Evolutionary conservation across 2,888 invertebrate genomes (phyloP).

Genomic region (Drosophila nr. medialis): DNA sequence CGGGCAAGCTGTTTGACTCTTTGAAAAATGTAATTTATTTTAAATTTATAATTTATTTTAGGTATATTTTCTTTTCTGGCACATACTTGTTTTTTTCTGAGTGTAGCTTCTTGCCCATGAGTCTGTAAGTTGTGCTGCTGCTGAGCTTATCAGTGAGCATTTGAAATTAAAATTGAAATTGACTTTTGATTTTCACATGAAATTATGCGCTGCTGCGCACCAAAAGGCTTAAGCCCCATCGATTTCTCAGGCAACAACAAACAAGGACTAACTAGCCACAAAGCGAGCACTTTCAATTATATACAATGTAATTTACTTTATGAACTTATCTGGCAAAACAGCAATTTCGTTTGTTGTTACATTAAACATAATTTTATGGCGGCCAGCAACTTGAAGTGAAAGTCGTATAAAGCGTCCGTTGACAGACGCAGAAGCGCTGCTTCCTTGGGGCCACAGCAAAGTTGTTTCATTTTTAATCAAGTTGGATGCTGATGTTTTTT

Average conservation of each 20-base stretch:
- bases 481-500: conserved; percentile 59
- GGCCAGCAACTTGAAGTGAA: conserved; percentile 54
- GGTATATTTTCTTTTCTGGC: no score
- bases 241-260: conserved; percentile 28
- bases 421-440: conserved; percentile 46
- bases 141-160: conserved; percentile 21
- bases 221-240: conserved; percentile 35
- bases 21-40: neutral
- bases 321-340: conserved; percentile 83
- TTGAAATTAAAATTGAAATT: conserved; percentile 57
- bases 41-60: neutral
- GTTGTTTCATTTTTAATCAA: conserved; percentile 73
- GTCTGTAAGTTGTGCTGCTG: conserved; percentile 3
- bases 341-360: conserved; percentile 82
- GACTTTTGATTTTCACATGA: conserved; percentile 49
- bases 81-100: neutral
- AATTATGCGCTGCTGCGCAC: conserved; percentile 67
- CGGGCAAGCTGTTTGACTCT: neutral
- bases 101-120: neutral
- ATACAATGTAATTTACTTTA: conserved; percentile 83
- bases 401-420: conserved; percentile 64
- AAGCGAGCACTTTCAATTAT: conserved; percentile 80
- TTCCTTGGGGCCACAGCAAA: conserved; percentile 23
- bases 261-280: conserved; percentile 16
- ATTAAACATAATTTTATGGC: conserved; percentile 84